Conservation (phyloP, 1,140 invertebrate species). For the Drosophila sucinea region DNA sequence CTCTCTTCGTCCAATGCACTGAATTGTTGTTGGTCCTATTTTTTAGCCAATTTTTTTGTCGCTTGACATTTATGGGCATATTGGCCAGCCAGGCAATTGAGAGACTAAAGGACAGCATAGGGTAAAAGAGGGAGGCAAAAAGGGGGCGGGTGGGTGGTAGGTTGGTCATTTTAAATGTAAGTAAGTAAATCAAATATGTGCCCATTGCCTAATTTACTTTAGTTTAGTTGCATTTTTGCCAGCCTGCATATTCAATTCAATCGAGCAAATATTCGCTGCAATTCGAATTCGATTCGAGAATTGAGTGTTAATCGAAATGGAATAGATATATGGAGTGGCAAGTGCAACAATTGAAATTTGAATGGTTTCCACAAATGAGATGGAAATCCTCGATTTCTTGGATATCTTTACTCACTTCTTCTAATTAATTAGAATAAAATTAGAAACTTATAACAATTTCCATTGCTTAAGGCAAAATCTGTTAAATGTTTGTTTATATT, state of each 20-base stretch:
- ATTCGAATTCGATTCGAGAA: not conserved
- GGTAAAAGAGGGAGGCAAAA: no score
- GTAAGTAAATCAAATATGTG: constrained; percentile 75
- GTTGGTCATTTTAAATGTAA: constrained; percentile 65
- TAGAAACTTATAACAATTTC: no score
- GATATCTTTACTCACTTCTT: no score
- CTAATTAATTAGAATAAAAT: no score
- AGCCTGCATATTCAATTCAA: constrained; percentile 41
- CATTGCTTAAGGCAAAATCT: no score
- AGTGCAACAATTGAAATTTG: no score
- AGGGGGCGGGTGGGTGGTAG: not conserved
- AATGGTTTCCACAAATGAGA: no score
- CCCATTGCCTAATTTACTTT: constrained; percentile 65
- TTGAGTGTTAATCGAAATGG: not conserved
- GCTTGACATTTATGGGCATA: constrained; percentile 67
- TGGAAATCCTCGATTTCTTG: no score
- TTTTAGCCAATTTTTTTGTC: constrained; percentile 66
- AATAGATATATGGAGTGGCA: not conserved
- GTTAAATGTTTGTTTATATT: no score
- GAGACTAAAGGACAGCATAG: not conserved
- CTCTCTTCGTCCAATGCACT: not conserved
- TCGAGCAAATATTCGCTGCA: constrained; percentile 7
- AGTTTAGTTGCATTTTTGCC: constrained; percentile 65
- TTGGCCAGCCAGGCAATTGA: constrained; percentile 34
- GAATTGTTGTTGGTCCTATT: constrained; percentile 54